These are phyloP conservation scores for Teleopsis dalmanni DNA, from an alignment of 1,140 invertebrate genomes.

Conservation along the genomic window DNA sequence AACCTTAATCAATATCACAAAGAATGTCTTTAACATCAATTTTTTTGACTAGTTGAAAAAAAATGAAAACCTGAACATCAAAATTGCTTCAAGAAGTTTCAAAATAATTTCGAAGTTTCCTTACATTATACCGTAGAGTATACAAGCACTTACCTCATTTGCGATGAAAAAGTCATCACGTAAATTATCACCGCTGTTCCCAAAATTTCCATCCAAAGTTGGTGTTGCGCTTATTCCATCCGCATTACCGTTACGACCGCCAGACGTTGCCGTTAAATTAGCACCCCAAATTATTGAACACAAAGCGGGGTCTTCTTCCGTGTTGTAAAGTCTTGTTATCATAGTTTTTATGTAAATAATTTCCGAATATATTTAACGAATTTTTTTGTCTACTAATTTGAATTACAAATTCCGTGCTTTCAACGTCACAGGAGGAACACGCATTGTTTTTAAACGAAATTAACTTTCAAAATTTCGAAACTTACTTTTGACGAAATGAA, in stretches of 20 bases:
- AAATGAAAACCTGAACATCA: background rate
- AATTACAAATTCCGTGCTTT: conserved; percentile 7
- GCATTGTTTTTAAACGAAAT: too few species aligned
- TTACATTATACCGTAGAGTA: too few species aligned
- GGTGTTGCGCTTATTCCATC: background rate
- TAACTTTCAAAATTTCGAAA: too few species aligned
- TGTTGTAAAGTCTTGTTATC: conserved; percentile 39
- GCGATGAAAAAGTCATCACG: conserved; percentile 30
- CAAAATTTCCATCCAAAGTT: conserved; percentile 2
- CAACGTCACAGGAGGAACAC: too few species aligned
- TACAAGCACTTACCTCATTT: conserved; percentile 26
- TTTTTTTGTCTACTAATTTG: conserved; percentile 5
- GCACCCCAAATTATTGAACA: conserved; percentile 38
- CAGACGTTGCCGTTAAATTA: conserved; percentile 24
- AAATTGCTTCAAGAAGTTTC: background rate
- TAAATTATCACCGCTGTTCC: conserved; percentile 19
- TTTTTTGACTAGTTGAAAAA: too few species aligned
- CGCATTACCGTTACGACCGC: background rate
- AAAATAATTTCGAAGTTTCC: too few species aligned
- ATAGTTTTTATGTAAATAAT: conserved; percentile 20
- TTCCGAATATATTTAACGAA: background rate
- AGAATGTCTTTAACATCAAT: too few species aligned
- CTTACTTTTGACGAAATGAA: too few species aligned
- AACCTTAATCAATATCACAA: too few species aligned
- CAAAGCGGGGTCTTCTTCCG: conserved; percentile 38